These are phyloP conservation scores for Drosophila monieri DNA, from an alignment of 2,888 invertebrate species.

Conservation along the genomic window DNA sequence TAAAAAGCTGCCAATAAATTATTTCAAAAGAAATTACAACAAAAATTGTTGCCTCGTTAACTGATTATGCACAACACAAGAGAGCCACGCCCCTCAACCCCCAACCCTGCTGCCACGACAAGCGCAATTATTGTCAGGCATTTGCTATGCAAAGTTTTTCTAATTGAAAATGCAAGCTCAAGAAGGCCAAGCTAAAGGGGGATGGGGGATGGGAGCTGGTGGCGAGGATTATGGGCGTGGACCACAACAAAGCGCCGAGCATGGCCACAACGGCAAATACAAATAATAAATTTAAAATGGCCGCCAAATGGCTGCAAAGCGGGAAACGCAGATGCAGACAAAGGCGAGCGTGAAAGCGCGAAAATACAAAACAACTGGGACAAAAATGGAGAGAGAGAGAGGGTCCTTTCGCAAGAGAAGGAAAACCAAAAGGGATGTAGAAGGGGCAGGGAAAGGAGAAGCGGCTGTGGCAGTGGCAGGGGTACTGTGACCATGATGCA, in stretches of 20 bases:
- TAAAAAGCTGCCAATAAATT: conserved; percentile 78
- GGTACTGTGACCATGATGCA: conserved; percentile 45
- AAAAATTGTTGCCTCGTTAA: conserved; percentile 75
- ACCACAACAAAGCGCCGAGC: conserved; percentile 45
- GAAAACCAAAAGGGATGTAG: neutral
- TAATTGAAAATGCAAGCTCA: conserved; percentile 76
- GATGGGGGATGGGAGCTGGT: conserved; percentile 11
- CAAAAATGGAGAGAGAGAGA: conserved; percentile 25
- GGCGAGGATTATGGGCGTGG: conserved; percentile 36
- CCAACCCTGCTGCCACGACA: conserved; percentile 26
- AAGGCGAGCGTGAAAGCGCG: conserved; percentile 68
- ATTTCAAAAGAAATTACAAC: conserved; percentile 75
- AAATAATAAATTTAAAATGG: conserved; percentile 78
- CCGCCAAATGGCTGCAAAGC: conserved; percentile 64
- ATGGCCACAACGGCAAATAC: conserved; percentile 60
- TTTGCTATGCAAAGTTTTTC: conserved; percentile 69
- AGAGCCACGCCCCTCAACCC: conserved; percentile 37
- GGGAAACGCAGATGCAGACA: conserved; percentile 38
- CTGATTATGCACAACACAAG: conserved; percentile 75
- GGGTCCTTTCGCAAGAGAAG: conserved; percentile 2
- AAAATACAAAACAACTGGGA: conserved; percentile 67
- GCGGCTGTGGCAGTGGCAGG: conserved; percentile 4
- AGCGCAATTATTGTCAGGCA: conserved; percentile 66
- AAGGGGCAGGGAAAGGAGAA: neutral
- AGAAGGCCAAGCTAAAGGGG: conserved; percentile 26